phyloP scores from a whole-genome alignment of 2,113 vertebrate genomes.

The Brachirus orientalis region DNA sequence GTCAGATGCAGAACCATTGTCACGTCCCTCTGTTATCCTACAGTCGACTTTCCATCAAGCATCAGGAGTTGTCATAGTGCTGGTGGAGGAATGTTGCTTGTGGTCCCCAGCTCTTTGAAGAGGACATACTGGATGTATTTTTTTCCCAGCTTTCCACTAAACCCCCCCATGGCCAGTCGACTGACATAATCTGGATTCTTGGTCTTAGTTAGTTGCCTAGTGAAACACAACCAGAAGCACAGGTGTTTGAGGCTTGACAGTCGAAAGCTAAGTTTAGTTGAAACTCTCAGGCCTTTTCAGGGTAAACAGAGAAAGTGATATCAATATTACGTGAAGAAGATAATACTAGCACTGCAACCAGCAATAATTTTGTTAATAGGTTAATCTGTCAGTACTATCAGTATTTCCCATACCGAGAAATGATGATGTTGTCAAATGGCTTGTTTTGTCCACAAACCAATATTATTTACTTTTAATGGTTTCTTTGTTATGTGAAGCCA shows the following conservation, averaged over 20 bases:
- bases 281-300: conserved; percentile 1
- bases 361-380: no score
- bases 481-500: no score
- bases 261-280: conserved; percentile 12
- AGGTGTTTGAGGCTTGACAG: conserved; percentile 25
- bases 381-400: no score
- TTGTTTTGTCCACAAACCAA: no score
- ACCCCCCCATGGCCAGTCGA: conserved; percentile 59
- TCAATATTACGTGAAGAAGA: not conserved
- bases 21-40: conserved; percentile 18
- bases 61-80: conserved; percentile 74
- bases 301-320: not conserved
- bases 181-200: conserved; percentile 72
- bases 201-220: conserved; percentile 63
- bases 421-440: no score
- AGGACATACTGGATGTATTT: conserved; percentile 57
- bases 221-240: conserved; percentile 47
- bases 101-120: conserved; percentile 68
- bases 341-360: no score
- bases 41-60: conserved; percentile 50
- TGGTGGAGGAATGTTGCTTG: conserved; percentile 72
- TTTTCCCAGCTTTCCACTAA: conserved; percentile 60
- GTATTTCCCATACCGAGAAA: no score
- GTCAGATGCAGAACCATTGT: conserved; percentile 14
- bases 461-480: no score